Percentiles rank a stretch among this genome's conserved stretches.
Conservation (phyloP, 2,888 invertebrate species). For the Digitonthophagus gazella region DNA sequence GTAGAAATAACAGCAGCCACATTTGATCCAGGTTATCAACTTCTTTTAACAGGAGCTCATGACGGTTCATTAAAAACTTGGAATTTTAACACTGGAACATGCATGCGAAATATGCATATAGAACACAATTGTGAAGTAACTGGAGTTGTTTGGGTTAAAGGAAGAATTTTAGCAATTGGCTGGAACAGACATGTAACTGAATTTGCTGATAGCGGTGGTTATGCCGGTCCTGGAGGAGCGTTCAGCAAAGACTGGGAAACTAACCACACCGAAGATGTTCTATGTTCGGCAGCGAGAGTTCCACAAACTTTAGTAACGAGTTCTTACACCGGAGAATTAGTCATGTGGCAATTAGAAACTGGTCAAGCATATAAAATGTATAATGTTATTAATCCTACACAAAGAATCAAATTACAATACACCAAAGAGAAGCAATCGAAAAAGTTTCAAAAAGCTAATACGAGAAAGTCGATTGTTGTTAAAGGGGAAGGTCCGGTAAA, state of each 20-base stretch:
- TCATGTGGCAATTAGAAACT: constrained; percentile 81
- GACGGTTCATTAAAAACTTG: constrained; percentile 79
- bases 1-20: constrained; percentile 75
- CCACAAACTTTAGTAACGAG: constrained; percentile 73
- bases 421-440: constrained; percentile 41
- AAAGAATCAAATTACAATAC: constrained; percentile 58
- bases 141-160: constrained; percentile 53
- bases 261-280: constrained; percentile 73
- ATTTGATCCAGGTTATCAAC: constrained; percentile 72
- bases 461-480: background rate
- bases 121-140: constrained; percentile 55
- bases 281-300: constrained; percentile 63
- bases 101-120: constrained; percentile 66
- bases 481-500: background rate
- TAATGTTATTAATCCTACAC: constrained; percentile 22
- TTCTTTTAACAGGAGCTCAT: constrained; percentile 74
- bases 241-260: constrained; percentile 66
- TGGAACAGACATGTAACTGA: constrained; percentile 76
- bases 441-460: background rate
- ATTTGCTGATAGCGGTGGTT: constrained; percentile 58
- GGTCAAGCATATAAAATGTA: constrained; percentile 59
- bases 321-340: constrained; percentile 75
- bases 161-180: constrained; percentile 71
- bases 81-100: constrained; percentile 81
- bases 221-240: constrained; percentile 51